Evolutionary conservation across 2,888 invertebrate species (phyloP), one percentile per base, ranked within the genome.

Genomic region (Oscheius sp.): DNA sequence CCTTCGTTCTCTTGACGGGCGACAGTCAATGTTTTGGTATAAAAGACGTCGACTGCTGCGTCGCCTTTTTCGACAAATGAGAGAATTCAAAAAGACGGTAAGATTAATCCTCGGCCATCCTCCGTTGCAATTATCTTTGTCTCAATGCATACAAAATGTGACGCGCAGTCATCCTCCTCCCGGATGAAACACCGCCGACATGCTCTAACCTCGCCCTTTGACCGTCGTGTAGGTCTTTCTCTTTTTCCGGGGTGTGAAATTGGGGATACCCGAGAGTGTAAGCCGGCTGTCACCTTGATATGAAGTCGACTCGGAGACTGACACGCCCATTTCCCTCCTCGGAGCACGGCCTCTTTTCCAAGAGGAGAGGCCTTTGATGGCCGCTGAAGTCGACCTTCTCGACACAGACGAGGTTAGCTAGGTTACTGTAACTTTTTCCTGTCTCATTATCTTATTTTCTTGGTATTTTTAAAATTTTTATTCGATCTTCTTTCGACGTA

Each of bases 381-480:
- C 56, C 29, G 59, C 69, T 43, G 69, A 70, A 21, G 58, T 23
- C 18, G 69, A 70, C 43, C 69, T 58, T 6, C 59, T 70, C 18
- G 56, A 70, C 18, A 56, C 58, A n/a, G 69, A 70, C 23, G 69
- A 70, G 59, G 69, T 70, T n/a, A 25, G 52, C n/a, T n/a, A 12
- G 3, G 23, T 13, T 23, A 12, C 12, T 9, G 27, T 35, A n/a
- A 12, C 6, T 41, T 41, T 35, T 25, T 35, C 29, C 18, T 25
- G 12, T 25, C 13, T 27, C 12, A 23, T 58, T 58, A 58, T 58
- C 25, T 58, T 27, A 58, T 58, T 7, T 58, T 23, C 7, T 27
- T 23, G 7, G 13, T 18, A 16, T n/a, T 18, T n/a, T 18, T 52
- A 7, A 16, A 16, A 7, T 16, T 23, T 23, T 53, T 27, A 23